These are phyloP conservation scores for Epinephelus moara DNA, from an alignment of 2,113 vertebrate genomes.

Conservation along the genomic window DNA sequence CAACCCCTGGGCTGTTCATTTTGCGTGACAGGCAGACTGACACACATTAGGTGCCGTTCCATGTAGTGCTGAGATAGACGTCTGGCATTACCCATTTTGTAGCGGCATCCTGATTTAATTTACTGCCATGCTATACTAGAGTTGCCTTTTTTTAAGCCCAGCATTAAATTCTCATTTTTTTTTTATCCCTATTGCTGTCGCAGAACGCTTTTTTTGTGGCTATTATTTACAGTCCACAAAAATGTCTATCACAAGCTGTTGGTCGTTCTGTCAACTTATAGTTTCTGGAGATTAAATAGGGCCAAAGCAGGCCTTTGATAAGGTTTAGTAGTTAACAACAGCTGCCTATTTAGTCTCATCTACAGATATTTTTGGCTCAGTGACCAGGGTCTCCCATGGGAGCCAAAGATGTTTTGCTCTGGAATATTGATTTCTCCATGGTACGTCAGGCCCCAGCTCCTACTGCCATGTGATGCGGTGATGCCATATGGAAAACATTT, in stretches of 20 bases:
- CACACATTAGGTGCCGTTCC: slow-evolving; percentile 56
- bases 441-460: slow-evolving; percentile 32
- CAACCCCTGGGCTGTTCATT: slow-evolving; percentile 69
- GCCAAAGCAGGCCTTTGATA: slow-evolving; percentile 28
- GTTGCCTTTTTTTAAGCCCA: slow-evolving; percentile 25
- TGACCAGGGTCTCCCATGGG: slow-evolving; percentile 51
- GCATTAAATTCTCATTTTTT: slow-evolving; percentile 35
- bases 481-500: slow-evolving; percentile 59
- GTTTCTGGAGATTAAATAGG: slow-evolving; percentile 11
- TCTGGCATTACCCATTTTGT: slow-evolving; percentile 10
- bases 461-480: slow-evolving; percentile 32
- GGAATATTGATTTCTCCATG: slow-evolving; percentile 63
- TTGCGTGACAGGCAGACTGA: slow-evolving; percentile 67
- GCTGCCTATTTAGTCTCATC: slow-evolving; percentile 50
- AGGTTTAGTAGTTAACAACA: slow-evolving; percentile 24
- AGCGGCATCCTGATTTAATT: slow-evolving; percentile 34
- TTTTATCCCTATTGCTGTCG: background rate
- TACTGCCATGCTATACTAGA: background rate
- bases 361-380: slow-evolving; percentile 63
- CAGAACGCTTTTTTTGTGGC: slow-evolving; percentile 6
- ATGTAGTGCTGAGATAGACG: slow-evolving; percentile 32
- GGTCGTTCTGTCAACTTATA: slow-evolving; percentile 1
- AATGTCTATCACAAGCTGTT: slow-evolving; percentile 27
- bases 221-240: slow-evolving; percentile 11
- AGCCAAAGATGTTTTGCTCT: slow-evolving; percentile 51